phyloP scores from a whole-genome alignment of 2,797 vertebrate species.

The Schizopygopsis malacanthus region DNA sequence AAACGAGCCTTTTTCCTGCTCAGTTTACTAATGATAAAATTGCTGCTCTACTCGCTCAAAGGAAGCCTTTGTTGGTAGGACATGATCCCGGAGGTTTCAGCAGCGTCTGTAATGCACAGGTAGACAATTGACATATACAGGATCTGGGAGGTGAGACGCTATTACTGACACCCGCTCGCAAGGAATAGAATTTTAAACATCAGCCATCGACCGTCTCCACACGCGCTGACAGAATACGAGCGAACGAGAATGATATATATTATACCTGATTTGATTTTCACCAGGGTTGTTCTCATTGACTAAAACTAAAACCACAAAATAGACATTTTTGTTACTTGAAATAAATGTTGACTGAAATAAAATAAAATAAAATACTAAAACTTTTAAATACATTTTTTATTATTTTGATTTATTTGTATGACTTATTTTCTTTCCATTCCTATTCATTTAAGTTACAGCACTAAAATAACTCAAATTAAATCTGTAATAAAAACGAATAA shows the following conservation, averaged over 20 bases:
- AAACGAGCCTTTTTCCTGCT: constrained; percentile 73
- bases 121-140: constrained; percentile 65
- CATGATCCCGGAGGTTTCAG: constrained; percentile 71
- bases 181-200: constrained; percentile 50
- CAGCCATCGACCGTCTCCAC: constrained; percentile 15
- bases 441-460: not conserved
- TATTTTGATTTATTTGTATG: not conserved
- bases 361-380: not conserved
- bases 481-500: not conserved
- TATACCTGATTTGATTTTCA: constrained; percentile 1
- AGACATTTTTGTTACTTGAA: not conserved
- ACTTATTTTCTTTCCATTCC: not conserved
- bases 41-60: constrained; percentile 72
- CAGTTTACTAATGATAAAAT: constrained; percentile 81
- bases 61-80: constrained; percentile 74
- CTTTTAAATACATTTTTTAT: not conserved
- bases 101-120: constrained; percentile 71
- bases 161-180: constrained; percentile 58
- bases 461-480: not conserved
- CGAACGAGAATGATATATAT: too few relatives aligned
- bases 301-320: not conserved
- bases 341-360: not conserved
- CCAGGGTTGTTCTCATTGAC: not conserved
- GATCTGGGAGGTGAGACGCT: constrained; percentile 52
- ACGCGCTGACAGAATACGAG: not conserved